Evolutionary conservation across 2,888 invertebrate species (phyloP), one percentile per base, ranked within the genome.

Genomic region (Germaria angustata): DNA sequence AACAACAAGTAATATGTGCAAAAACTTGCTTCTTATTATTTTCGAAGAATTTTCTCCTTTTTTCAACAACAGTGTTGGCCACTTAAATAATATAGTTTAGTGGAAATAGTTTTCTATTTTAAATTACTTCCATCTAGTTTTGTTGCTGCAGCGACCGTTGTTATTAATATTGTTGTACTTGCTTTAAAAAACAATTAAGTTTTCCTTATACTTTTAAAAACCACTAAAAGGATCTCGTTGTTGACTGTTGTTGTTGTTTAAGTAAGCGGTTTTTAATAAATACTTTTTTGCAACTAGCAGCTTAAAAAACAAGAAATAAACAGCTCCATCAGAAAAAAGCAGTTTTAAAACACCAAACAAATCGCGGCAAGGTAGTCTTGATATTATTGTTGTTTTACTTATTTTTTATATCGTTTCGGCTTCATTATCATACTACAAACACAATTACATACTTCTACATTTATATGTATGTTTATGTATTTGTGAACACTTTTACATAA

Each of bases 351-450:
- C 55, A 46, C 46, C 46, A 71, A 57, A 59, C 44, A 53, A 53
- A 75, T 65, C 44, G 17, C 36, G 51, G 63, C 44, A 63, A 65
- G 55, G 17, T 28, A 80, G 44, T 59, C 53, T 68, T 41, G 59
- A 34, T 51, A 17, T 57, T 66, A 20, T 32, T 53, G 44, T 61
- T 65, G 63, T 57, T 63, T 59, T 68, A 5, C 1, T 49, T 15
- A 24, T 61, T 1, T 53, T 22, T 53, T 32, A 51, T 44, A 73
- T 63, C 24, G 53, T 44, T 28, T 66, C 49, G 44, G 41, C 24
- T 71, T 81, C 36, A 76, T 81, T 81, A 81, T 66, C 71, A 81
- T 73, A 80, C 63, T 15, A 41, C 68, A 71, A 28, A 51, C 68
- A 51, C 65, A 55, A 28, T 75, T 49, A 36, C 44, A 9, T 17